Base-by-base conservation (phyloP, 2,797 vertebrate genomes). In the Channa striata region DNA sequence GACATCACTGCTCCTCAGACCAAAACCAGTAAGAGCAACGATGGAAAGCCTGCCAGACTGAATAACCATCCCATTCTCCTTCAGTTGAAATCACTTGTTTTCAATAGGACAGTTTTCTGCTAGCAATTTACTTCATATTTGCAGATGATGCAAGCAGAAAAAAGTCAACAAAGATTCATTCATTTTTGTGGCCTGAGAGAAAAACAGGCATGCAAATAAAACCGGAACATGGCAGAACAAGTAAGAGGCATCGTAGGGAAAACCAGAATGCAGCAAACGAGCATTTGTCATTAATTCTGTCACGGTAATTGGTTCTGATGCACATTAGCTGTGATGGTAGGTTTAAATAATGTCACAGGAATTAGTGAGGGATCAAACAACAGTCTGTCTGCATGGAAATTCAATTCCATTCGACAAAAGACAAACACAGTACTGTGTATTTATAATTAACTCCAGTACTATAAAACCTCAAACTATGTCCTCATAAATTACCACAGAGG, bases 1-100 rank as follows among this genome's bases (percentile, higher is more conserved):
- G 94, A 95, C 78, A 95, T 98, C 25, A 99, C 97, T 0, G 93
- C 96, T 23, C 95, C 97, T 4, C 93, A 95, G 0, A 91, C 87
- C 87, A 97, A 97, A 89, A 80, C 93, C 16, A 95, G 97, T 98
- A 87, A 94, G 89, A 70, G 12, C 23, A 39, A 17, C 13, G 4
- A 56, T 2, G 36, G 23, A 64, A 2, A 10, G 2, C 5, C 60
- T 12, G 14, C 8, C 52, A 20, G 67, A 33, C 21, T 49, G 11
- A 40, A 57, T 7, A 11, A 4, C 5, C 20, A 21, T 48, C 33
- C 8, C 20, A 25, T 21, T 37, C 52, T 34, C n/a, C 30, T 42
- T 50, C 49, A 9, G 21, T 23, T 59, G 42, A 42, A 59, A 58
- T 50, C 0, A 56, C 43, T 62, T 19, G 1, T 48, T 70, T 54